Evolutionary conservation across 2,888 invertebrate species (phyloP), one percentile per base, ranked within the genome.

Genomic region (Spicauda simplicius): DNA sequence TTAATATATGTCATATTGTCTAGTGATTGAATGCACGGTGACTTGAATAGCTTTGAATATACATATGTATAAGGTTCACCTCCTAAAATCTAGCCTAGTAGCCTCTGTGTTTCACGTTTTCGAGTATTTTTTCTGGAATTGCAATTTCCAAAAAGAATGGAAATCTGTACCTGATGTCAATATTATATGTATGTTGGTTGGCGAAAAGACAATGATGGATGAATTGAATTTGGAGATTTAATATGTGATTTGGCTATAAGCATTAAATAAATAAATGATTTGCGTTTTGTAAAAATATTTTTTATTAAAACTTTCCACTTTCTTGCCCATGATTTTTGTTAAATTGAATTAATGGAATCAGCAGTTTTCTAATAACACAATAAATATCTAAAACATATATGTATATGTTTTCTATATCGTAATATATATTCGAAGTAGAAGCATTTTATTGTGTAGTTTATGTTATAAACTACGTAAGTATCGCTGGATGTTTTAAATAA

Each of bases 241-340:
- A 68, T 25, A 63, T 68, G 64, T 68, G 63, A 64, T 60, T 59
- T 65, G 66, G 65, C 70, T 70, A 63, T 59, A 37, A 63, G 68
- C 64, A 64, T 73, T 57, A 20, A 41, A 54, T 14, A 16, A 77
- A 74, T 80, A 80, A 80, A 78, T 73, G 60, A 70, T 73, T 76
- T 75, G 72, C 72, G 30, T 72, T 73, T 74, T 65, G 33, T 61
- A 70, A 54, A 18, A 58, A 67, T 60, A 25, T 4, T 71, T 74
- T 75, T 72, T 60, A 45, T 61, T 69, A 10, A 4, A 33, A 33
- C 33, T 33, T 33, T 33, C 33, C 33, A 10, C 8, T 33, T 33
- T 30, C 7, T 33, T 33, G 3, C 25, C 25, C 25, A 25, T 5
- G 25, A 4, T 25, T 2, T 25, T 25, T 25, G n/a, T n/a, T n/a